These are phyloP conservation scores for Rhynchonycteris naso DNA, from an alignment of 2,797 vertebrate species.

Conservation along the genomic window DNA sequence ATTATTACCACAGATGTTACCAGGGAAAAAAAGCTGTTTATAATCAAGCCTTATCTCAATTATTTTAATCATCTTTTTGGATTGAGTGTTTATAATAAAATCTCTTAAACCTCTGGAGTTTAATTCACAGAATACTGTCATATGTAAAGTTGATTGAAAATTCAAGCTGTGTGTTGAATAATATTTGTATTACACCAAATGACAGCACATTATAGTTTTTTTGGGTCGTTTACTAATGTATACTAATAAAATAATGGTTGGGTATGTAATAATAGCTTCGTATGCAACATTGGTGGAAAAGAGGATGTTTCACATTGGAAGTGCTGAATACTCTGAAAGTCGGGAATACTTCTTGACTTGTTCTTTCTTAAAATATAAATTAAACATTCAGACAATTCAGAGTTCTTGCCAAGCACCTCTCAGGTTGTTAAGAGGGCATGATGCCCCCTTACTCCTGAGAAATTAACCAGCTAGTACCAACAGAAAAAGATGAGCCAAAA, in stretches of 20 bases:
- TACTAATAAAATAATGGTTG: slow-evolving; percentile 57
- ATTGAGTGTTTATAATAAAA: slow-evolving; percentile 69
- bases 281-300: slow-evolving; percentile 17
- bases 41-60: slow-evolving; percentile 68
- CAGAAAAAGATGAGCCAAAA: not conserved
- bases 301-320: slow-evolving; percentile 50
- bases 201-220: slow-evolving; percentile 45
- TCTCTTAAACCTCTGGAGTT: slow-evolving; percentile 64
- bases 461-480: slow-evolving; percentile 11
- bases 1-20: slow-evolving; percentile 74
- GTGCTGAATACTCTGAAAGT: slow-evolving; percentile 26
- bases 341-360: slow-evolving; percentile 1
- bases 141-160: slow-evolving; percentile 65
- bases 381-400: slow-evolving; percentile 32
- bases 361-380: slow-evolving; percentile 64
- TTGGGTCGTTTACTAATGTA: slow-evolving; percentile 46
- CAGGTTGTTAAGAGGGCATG: not conserved
- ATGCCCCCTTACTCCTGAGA: not conserved
- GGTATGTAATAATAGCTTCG: slow-evolving; percentile 58
- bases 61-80: slow-evolving; percentile 75
- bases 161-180: slow-evolving; percentile 63
- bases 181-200: slow-evolving; percentile 57
- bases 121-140: slow-evolving; percentile 52
- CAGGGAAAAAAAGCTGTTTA: slow-evolving; percentile 22
- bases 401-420: not conserved